phyloP scores from a whole-genome alignment of 1,140 invertebrate species.

The Amphibalanus amphitrite region DNA sequence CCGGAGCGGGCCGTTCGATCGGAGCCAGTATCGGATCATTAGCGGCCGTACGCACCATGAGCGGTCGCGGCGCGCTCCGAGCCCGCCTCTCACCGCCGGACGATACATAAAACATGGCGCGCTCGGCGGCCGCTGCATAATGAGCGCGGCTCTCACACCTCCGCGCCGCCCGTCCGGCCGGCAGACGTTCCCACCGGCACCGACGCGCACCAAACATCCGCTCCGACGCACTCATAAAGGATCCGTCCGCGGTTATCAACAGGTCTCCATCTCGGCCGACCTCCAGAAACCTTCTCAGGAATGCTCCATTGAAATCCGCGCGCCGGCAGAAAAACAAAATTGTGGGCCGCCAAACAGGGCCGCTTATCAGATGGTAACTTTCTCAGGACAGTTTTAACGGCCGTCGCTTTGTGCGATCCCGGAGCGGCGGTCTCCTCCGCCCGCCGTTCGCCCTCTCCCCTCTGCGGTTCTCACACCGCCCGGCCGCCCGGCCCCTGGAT shows the following conservation, averaged over 20 bases:
- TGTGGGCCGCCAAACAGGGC: background rate
- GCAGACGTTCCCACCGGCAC: background rate
- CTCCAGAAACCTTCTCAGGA: background rate
- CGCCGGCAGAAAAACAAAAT: background rate
- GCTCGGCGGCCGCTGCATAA: background rate
- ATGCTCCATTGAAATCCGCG: slow-evolving; percentile 1
- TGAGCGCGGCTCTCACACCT: background rate
- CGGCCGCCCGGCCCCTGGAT: background rate
- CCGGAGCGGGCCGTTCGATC: no score
- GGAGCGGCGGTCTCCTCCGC: background rate
- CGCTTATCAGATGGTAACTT: background rate
- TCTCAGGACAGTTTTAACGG: background rate
- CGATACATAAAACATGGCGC: background rate
- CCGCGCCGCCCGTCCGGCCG: no score
- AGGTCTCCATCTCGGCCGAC: background rate
- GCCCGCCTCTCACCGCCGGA: background rate
- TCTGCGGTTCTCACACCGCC: background rate
- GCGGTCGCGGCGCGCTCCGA: no score
- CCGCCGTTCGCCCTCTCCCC: background rate
- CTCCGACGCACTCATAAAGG: background rate
- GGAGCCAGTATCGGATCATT: no score
- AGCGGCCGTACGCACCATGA: no score
- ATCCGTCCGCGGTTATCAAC: background rate
- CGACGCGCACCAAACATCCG: background rate
- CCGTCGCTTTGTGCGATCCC: background rate